Evolutionary conservation across 2,888 invertebrate species (phyloP), one percentile per base, ranked within the genome.

Genomic region (Pyrocoelia pectoralis): DNA sequence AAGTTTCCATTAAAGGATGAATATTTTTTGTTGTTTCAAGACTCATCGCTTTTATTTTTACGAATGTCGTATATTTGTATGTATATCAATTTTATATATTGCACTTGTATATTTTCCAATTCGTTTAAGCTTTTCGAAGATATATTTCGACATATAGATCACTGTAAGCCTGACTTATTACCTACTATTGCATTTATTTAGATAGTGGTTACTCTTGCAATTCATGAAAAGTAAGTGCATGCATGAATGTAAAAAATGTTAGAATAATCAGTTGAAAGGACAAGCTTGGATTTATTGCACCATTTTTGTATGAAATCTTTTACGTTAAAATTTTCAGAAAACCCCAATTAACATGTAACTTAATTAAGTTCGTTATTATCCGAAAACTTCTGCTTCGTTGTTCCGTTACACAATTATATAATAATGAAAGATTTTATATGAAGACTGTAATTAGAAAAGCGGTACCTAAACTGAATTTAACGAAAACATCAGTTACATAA

Each of bases 71-170:
- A 46, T 17, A 17, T 46, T 46, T 46, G 46, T 15, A 18, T 10
- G 46, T 46, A 4, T 5, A 15, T 46, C 46, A 46, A 46, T 46
- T 46, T 46, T 46, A 17, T 46, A 46, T 46, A 46, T 46, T 46
- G 46, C 46, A 46, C 17, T 46, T 46, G 46, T 46, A 46, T 46
- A 46, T 46, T 46, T 43, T 46, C 46, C 46, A 46, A 46, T 46
- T 46, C 46, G 46, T 46, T 46, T 46, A 46, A n/a, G 46, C 17
- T 18, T 46, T 46, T 17, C 18, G 17, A 18, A 24, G 17, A 46
- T 46, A 46, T 46, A 46, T 46, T 46, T 46, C 46, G 46, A 46
- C 46, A 46, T 46, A 46, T 46, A 46, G 46, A 46, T 46, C 18
- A 46, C 17, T 15, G 17, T 18, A 46, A 46, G 46, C 46, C 17